Base-by-base conservation (phyloP, 1,140 invertebrate species). In the Batillaria attramentaria region DNA sequence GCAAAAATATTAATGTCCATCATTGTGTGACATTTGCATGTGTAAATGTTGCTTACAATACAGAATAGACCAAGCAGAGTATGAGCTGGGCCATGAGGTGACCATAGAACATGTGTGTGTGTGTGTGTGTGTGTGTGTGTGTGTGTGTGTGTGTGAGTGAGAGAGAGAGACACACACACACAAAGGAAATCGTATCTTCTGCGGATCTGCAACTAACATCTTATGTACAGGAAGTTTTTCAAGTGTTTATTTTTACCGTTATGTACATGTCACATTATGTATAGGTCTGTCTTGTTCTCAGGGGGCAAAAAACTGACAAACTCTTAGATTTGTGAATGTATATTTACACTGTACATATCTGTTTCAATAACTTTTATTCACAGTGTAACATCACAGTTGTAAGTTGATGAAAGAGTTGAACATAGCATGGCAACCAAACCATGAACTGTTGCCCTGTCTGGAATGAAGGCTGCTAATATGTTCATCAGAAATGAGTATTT, bases 121-220 rank as follows among this genome's bases (percentile, higher is more conserved):
- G 31, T 37, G 8, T 66, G n/a, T 66, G 65, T 13, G 10, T 66
- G n/a, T 66, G 28, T 66, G 18, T 66, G 10, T 28, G 10, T 66
- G 8, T 66, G 6, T 66, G 18, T 66, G 31, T 66, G 18, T 66
- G 31, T 66, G 57, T 62, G 57, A 60, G 57, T n/a, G 57, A 60
- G 57, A 60, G 57, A 60, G 24, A 62, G 6, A n/a, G 33, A 6
- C 57, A 62, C n/a, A 31, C 24, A 3, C 24, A 62, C 3, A n/a
- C 57, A 28, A 31, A 62, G 8, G 24, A 18, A 28, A 28, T 62
- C n/a, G 24, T 31, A 3, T n/a, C 8, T 28, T 62, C 33, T 62
- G 57, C 33, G 33, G 57, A 8, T 16, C n/a, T 62, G 57, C 33
- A 24, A 28, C n/a, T 62, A n/a, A 31, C 57, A 62, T n/a, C 57